A percentile compares a stretch with the other conserved stretches of the same genome.
phyloP scores from a whole-genome alignment of 2,888 invertebrate species.

The Cosmorhoe ocellata region DNA sequence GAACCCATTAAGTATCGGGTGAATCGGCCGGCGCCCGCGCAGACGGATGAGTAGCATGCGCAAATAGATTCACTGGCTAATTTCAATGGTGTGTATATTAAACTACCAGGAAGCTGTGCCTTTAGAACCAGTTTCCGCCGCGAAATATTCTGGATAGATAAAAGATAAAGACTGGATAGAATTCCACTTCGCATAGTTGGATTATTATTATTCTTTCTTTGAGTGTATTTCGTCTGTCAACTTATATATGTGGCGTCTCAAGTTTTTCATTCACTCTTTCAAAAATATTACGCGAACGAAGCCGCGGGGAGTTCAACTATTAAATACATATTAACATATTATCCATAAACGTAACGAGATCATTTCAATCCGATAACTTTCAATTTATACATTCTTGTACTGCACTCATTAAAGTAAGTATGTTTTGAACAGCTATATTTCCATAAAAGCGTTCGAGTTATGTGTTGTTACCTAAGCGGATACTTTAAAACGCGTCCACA shows the following conservation, averaged over 20 bases:
- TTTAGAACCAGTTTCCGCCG: too few species aligned
- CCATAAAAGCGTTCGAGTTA: neutral
- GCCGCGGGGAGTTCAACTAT: too few species aligned
- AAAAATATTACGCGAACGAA: too few species aligned
- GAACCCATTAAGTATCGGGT: slow-evolving; percentile 31
- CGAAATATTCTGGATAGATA: too few species aligned
- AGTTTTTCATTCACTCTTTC: too few species aligned
- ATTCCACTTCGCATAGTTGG: too few species aligned
- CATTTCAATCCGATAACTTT: neutral
- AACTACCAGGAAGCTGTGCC: neutral
- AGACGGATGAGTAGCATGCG: slow-evolving; percentile 2
- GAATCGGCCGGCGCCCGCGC: slow-evolving; percentile 16
- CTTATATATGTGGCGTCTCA: too few species aligned
- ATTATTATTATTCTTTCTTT: too few species aligned
- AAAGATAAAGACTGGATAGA: too few species aligned
- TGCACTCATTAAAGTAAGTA: neutral
- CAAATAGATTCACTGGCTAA: slow-evolving; percentile 22
- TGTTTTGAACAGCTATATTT: neutral
- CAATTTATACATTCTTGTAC: neutral
- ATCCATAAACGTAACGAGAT: neutral
- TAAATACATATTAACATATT: too few species aligned
- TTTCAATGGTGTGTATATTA: slow-evolving; percentile 18
- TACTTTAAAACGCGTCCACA: too few species aligned
- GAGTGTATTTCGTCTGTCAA: too few species aligned
- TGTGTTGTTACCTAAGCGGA: slow-evolving; percentile 1